Evolutionary conservation across 2,888 invertebrate genomes (phyloP).

Genomic region (Bugulina stolonifera): DNA sequence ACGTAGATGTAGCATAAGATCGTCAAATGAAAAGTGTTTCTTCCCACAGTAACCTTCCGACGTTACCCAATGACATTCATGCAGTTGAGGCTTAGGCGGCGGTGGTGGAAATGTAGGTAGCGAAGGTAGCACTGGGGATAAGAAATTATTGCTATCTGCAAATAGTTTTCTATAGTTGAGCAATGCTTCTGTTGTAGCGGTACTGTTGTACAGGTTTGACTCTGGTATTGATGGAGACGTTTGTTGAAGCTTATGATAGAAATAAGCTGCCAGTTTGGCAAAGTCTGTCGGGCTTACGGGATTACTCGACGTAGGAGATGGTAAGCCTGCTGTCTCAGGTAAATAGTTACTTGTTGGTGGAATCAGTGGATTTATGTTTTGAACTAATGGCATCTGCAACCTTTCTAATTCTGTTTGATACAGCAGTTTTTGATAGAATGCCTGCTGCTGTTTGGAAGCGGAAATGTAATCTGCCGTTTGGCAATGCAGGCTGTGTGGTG

Average conservation of each 20-base stretch:
- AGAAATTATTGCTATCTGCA: background rate
- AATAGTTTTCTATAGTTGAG: slow-evolving; percentile 9
- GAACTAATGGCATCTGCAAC: background rate
- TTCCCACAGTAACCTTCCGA: slow-evolving; percentile 3
- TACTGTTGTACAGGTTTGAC: background rate
- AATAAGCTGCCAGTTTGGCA: slow-evolving; percentile 5
- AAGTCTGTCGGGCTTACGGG: background rate
- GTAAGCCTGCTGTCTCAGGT: background rate
- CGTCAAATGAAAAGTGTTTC: slow-evolving; percentile 17
- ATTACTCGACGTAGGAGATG: background rate
- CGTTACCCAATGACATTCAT: slow-evolving; percentile 22
- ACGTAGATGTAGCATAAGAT: slow-evolving; percentile 1
- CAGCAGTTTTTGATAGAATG: slow-evolving; percentile 6
- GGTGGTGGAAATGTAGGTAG: background rate
- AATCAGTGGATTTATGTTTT: background rate
- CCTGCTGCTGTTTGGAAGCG: background rate
- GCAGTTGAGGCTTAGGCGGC: background rate
- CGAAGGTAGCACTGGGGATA: background rate
- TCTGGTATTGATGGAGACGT: background rate
- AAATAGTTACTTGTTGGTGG: background rate
- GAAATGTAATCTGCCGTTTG: background rate
- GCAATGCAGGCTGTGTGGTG: background rate
- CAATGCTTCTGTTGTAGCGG: background rate
- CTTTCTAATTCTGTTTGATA: slow-evolving; percentile 15
- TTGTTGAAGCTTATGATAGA: slow-evolving; percentile 2